These are phyloP conservation scores for Zaprionus inermis DNA, from an alignment of 1,140 invertebrate species.

Conservation along the genomic window DNA sequence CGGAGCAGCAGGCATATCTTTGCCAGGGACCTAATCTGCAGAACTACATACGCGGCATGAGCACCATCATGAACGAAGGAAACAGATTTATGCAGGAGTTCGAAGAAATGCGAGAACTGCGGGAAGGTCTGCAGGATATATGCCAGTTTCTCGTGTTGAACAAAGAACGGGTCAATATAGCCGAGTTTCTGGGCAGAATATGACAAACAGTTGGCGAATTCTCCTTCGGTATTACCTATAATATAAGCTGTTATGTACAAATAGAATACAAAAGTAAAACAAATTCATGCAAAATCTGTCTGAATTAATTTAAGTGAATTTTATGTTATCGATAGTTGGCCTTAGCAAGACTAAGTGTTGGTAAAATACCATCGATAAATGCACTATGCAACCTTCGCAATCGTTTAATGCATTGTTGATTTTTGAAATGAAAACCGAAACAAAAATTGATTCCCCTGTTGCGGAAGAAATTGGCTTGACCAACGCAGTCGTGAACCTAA, in stretches of 20 bases:
- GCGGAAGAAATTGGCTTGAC: neutral
- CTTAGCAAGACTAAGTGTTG: no score
- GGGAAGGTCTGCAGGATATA: constrained; percentile 27
- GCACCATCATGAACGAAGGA: constrained; percentile 49
- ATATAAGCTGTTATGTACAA: constrained; percentile 14
- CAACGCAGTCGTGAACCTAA: constrained; percentile 12
- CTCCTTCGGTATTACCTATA: neutral
- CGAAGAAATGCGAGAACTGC: constrained; percentile 35
- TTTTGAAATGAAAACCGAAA: constrained; percentile 11
- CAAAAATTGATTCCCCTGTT: neutral
- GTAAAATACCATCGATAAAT: neutral
- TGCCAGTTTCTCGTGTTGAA: neutral
- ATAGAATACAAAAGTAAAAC: constrained; percentile 9
- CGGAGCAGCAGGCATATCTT: constrained; percentile 52
- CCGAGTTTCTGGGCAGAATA: neutral
- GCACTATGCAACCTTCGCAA: neutral
- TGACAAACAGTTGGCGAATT: no score
- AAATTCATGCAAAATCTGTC: neutral
- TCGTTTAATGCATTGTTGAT: neutral
- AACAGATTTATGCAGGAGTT: constrained; percentile 35
- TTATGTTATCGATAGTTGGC: neutral
- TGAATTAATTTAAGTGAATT: no score
- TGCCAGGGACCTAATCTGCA: constrained; percentile 55
- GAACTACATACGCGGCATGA: constrained; percentile 49
- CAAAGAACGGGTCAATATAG: neutral